Conservation (phyloP, 1,140 invertebrate species). For the Agraylea sexmaculata region DNA sequence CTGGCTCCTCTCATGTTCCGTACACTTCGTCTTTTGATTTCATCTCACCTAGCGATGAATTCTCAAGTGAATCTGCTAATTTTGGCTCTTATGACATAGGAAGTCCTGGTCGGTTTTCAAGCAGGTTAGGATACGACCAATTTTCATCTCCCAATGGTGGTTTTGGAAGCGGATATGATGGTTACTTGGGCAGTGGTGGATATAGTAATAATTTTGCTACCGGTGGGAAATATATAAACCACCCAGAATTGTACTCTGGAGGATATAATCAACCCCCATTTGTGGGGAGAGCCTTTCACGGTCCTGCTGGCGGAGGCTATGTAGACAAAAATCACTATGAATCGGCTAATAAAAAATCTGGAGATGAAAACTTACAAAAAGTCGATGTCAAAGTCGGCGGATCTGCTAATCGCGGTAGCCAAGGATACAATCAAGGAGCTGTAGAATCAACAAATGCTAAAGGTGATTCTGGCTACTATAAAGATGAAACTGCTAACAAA, state of each 20-base stretch:
- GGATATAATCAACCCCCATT: conserved; percentile 10
- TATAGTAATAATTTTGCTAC: too few species aligned
- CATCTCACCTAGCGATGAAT: conserved; percentile 34
- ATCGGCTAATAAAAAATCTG: conserved; percentile 40
- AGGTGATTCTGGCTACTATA: conserved; percentile 43
- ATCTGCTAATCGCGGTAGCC: conserved; percentile 38
- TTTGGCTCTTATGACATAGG: conserved; percentile 28
- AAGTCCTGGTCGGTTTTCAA: conserved; percentile 15
- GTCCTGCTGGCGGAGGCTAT: conserved; percentile 37
- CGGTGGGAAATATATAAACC: conserved; percentile 6
- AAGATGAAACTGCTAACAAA: conserved; percentile 41
- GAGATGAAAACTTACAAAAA: conserved; percentile 41
- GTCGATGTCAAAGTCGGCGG: conserved; percentile 39
- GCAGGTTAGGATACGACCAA: conserved; percentile 26
- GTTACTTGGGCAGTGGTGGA: conserved; percentile 12
- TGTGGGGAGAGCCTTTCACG: conserved; percentile 27
- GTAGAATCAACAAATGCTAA: conserved; percentile 38
- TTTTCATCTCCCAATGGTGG: conserved; percentile 23
- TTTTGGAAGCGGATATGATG: conserved; percentile 21
- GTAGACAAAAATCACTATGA: conserved; percentile 42
- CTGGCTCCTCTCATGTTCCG: conserved; percentile 27
- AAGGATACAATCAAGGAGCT: conserved; percentile 39
- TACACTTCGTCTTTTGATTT: conserved; percentile 34
- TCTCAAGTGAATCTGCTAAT: conserved; percentile 32
- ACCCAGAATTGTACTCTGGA: too few species aligned